Conservation (phyloP, 2,113 vertebrate genomes). For the Oreochromis aureus region DNA sequence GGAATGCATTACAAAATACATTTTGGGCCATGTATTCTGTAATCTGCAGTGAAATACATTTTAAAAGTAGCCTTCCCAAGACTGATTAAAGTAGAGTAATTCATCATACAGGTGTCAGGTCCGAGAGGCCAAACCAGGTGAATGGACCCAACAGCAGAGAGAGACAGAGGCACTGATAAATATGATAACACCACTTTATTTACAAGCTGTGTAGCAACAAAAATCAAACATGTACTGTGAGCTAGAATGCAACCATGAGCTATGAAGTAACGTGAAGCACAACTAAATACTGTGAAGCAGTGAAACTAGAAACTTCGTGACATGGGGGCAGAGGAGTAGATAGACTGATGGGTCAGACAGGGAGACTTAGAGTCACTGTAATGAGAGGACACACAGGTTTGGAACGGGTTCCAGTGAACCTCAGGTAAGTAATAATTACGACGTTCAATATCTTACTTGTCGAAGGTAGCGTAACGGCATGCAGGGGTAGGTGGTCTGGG, state of each 20-base stretch:
- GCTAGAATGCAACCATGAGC: background rate
- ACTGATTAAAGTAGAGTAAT: background rate
- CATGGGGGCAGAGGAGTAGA: background rate
- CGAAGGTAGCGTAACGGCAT: rapidly evolving
- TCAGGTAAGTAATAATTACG: no score
- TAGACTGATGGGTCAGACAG: background rate
- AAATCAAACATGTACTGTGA: background rate
- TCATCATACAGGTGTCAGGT: background rate
- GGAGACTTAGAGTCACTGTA: background rate
- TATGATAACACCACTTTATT: background rate
- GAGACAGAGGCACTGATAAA: background rate
- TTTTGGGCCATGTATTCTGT: no score
- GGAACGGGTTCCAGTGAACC: background rate
- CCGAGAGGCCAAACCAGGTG: background rate
- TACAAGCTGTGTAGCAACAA: background rate
- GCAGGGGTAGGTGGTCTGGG: background rate
- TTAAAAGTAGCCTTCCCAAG: no score
- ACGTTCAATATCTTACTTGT: background rate
- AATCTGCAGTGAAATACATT: no score
- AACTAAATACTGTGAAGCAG: background rate
- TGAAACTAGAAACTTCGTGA: background rate
- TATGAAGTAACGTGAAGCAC: background rate
- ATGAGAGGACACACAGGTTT: background rate
- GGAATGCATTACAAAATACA: no score
- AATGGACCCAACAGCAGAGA: background rate